Percentiles rank a stretch among this genome's conserved stretches.
Evolutionary conservation across 2,888 invertebrate genomes (phyloP).

Genomic region (Spialia ferax): DNA sequence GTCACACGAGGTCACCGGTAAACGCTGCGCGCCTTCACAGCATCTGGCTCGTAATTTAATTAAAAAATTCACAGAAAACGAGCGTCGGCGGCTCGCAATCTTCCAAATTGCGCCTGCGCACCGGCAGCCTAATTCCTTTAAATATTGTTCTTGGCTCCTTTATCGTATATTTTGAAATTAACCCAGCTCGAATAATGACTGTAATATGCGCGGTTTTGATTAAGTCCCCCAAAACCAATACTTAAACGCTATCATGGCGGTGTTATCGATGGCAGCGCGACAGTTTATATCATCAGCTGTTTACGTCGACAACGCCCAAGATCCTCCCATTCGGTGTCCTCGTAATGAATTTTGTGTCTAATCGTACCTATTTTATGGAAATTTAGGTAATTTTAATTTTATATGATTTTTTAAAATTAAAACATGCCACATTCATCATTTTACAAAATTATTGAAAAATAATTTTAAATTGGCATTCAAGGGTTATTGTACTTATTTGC

Average conservation of each 20-base stretch:
- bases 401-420: background rate
- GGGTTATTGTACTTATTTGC: background rate
- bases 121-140: constrained; percentile 82
- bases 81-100: constrained; percentile 72
- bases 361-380: constrained; percentile 40
- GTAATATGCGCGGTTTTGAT: constrained; percentile 78
- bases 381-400: constrained; percentile 18
- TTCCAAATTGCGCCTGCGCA: constrained; percentile 72
- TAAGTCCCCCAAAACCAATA: constrained; percentile 84
- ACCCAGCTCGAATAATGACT: constrained; percentile 74
- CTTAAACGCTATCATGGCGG: constrained; percentile 76
- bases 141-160: constrained; percentile 80
- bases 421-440: background rate
- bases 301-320: constrained; percentile 36
- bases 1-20: constrained; percentile 53
- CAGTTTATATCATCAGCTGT: constrained; percentile 41
- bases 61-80: constrained; percentile 85
- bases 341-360: constrained; percentile 49
- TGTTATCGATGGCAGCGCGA: constrained; percentile 54
- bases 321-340: constrained; percentile 61
- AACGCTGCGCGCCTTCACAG: constrained; percentile 67
- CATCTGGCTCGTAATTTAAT: constrained; percentile 83
- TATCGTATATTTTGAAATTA: constrained; percentile 84
- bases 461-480: background rate
- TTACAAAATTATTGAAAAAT: too few relatives aligned